phyloP scores from a whole-genome alignment of 2,888 invertebrate genomes.

The Thymelicus lineola region DNA sequence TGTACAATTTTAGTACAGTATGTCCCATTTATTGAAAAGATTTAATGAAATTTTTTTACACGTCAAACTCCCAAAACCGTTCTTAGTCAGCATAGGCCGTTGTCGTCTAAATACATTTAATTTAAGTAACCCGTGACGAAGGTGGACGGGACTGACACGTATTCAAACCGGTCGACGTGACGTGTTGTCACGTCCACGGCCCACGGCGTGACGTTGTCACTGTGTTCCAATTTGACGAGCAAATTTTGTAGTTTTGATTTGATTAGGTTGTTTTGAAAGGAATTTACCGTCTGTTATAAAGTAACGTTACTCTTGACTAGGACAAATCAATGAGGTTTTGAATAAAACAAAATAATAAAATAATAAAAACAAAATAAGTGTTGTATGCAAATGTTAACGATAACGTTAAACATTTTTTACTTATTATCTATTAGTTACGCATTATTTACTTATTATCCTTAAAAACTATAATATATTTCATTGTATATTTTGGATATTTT shows the following conservation, averaged over 20 bases:
- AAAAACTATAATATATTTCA: too few species aligned
- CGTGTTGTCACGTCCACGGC: not conserved
- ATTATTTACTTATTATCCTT: too few species aligned
- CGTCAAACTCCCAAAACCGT: not conserved
- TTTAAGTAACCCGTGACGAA: constrained; percentile 20
- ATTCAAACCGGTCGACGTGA: constrained; percentile 18
- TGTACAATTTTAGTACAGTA: too few species aligned
- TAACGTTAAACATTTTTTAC: too few species aligned
- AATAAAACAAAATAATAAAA: too few species aligned
- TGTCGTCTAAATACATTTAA: constrained; percentile 20
- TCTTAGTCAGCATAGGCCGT: not conserved
- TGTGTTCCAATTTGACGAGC: not conserved
- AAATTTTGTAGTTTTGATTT: not conserved
- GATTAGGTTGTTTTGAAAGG: not conserved
- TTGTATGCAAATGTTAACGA: too few species aligned
- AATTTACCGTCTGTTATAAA: too few species aligned
- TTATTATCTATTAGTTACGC: too few species aligned
- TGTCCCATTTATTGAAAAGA: not conserved
- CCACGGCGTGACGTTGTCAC: not conserved
- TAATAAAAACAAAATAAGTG: too few species aligned
- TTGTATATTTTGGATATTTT: too few species aligned
- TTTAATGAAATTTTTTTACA: not conserved
- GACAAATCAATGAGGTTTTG: too few species aligned
- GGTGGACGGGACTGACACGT: constrained; percentile 23
- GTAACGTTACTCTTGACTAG: too few species aligned